These are phyloP conservation scores for Sceloporus undulatus DNA, from an alignment of 2,113 vertebrate genomes.

Conservation along the genomic window DNA sequence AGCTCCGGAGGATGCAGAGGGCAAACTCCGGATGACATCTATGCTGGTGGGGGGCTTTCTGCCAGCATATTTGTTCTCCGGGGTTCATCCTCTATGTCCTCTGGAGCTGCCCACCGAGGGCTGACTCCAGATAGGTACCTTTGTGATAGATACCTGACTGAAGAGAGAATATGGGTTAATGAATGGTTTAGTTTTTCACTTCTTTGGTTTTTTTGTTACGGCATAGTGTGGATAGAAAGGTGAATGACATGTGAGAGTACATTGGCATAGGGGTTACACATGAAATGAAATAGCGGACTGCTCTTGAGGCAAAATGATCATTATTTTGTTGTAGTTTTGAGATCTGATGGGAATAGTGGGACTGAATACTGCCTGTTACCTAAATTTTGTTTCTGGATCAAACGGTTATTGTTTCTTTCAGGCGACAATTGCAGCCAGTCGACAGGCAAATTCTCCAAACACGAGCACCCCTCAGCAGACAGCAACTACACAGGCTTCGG, in stretches of 20 bases:
- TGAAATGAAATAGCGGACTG: too few relatives aligned
- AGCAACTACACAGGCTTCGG: conserved; percentile 86
- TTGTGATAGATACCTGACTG: not conserved
- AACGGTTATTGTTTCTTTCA: conserved; percentile 63
- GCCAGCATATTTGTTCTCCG: too few relatives aligned
- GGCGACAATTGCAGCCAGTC: conserved; percentile 96
- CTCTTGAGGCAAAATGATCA: too few relatives aligned
- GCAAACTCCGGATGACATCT: too few relatives aligned
- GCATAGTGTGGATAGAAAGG: not conserved
- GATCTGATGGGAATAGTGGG: not conserved
- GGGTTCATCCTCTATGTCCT: too few relatives aligned
- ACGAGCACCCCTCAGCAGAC: conserved; percentile 87
- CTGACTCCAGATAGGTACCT: too few relatives aligned
- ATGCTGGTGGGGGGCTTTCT: too few relatives aligned
- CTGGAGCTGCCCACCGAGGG: too few relatives aligned
- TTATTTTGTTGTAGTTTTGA: not conserved
- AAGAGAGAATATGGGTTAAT: not conserved
- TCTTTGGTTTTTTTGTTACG: not conserved
- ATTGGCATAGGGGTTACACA: too few relatives aligned
- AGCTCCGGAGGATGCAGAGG: too few relatives aligned
- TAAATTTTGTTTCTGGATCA: conserved; percentile 10
- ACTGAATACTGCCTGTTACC: not conserved
- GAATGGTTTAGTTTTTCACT: not conserved
- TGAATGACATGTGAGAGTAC: too few relatives aligned
- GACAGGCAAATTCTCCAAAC: conserved; percentile 91